These are phyloP conservation scores for Urocynchramus pylzowi DNA, from an alignment of 2,113 vertebrate genomes.

Conservation along the genomic window DNA sequence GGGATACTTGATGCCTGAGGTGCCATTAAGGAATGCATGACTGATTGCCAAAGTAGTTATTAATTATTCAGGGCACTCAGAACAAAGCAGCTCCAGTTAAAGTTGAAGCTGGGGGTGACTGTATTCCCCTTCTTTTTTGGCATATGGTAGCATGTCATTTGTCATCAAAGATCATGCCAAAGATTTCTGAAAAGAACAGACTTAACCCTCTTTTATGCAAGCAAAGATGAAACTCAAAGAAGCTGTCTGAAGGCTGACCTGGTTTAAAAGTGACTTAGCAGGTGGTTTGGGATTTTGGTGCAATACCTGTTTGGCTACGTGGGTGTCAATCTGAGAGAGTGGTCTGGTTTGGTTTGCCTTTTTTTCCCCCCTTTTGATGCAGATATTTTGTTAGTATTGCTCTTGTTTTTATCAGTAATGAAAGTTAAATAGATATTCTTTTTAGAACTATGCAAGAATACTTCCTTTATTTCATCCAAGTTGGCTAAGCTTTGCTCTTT, in stretches of 20 bases:
- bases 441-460: neutral
- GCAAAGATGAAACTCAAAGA: constrained; percentile 13
- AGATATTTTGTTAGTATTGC: neutral
- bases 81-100: constrained; percentile 73
- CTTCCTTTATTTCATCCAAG: neutral
- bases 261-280: neutral
- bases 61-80: constrained; percentile 72
- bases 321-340: neutral
- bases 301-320: neutral
- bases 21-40: constrained; percentile 79
- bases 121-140: constrained; percentile 52
- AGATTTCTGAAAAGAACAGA: constrained; percentile 37
- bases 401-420: neutral
- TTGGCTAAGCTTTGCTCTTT: neutral
- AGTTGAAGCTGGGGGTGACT: constrained; percentile 33
- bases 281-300: neutral
- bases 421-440: neutral
- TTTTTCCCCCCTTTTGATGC: neutral
- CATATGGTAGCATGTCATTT: constrained; percentile 57
- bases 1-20: constrained; percentile 76
- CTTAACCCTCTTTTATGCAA: constrained; percentile 54
- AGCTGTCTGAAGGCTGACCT: neutral
- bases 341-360: neutral
- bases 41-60: constrained; percentile 79
- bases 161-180: constrained; percentile 54